Conservation (phyloP, 2,113 vertebrate genomes). For the Poeciliopsis occidentalis region DNA sequence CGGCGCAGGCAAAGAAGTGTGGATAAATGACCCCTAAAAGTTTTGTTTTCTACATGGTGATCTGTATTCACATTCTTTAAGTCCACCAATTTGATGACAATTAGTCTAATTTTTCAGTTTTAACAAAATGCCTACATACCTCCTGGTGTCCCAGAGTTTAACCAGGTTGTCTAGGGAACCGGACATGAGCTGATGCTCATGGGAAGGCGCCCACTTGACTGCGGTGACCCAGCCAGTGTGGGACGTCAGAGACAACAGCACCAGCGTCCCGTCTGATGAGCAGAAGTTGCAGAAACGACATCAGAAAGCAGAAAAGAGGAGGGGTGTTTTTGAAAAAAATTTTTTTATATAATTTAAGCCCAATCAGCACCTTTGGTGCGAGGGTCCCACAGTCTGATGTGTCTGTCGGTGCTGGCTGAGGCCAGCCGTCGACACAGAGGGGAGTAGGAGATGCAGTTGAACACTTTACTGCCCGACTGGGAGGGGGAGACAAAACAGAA, state of each 20-base stretch:
- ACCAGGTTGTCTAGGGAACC: conserved; percentile 96
- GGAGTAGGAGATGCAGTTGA: conserved; percentile 94
- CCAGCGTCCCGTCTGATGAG: conserved; percentile 91
- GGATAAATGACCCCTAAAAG: not conserved
- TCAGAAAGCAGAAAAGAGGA: not conserved
- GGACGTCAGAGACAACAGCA: conserved; percentile 91
- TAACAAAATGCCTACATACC: conserved; percentile 76
- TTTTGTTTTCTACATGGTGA: too few species aligned
- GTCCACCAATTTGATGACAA: not conserved
- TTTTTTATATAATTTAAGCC: not conserved
- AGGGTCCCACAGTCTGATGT: conserved; percentile 94
- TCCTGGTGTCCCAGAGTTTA: conserved; percentile 97
- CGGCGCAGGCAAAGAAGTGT: not conserved
- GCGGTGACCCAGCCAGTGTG: conserved; percentile 97
- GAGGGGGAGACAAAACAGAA: conserved; percentile 15
- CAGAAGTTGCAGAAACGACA: not conserved
- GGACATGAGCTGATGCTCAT: conserved; percentile 93
- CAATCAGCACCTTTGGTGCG: conserved; percentile 86
- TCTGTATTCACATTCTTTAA: not conserved
- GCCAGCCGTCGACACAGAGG: conserved; percentile 90
- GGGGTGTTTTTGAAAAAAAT: not conserved
- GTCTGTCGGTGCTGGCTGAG: conserved; percentile 93
- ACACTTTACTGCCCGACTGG: conserved; percentile 95
- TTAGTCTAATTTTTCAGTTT: not conserved
- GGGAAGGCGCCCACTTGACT: conserved; percentile 92